phyloP scores from a whole-genome alignment of 2,797 vertebrate genomes.

The Melanotaenia parkinsoni region DNA sequence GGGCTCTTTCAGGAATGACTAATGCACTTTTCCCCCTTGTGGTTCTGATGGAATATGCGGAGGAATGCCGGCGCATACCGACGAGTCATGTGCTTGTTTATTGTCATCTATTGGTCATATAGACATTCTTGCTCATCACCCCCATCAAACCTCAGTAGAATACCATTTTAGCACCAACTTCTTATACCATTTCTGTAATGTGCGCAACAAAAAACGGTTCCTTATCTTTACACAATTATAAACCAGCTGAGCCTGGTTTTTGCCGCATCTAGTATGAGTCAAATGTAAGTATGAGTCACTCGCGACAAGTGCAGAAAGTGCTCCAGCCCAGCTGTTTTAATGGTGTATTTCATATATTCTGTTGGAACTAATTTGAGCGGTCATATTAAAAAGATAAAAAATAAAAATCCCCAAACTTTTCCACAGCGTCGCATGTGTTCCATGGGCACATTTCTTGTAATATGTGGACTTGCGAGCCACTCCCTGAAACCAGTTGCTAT shows the following conservation, averaged over 20 bases:
- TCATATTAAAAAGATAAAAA: too few species aligned
- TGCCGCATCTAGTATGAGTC: neutral
- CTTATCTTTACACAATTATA: neutral
- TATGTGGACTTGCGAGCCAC: conserved; percentile 50
- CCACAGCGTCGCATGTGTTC: neutral
- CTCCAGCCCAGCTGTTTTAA: neutral
- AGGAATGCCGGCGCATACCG: conserved; percentile 64
- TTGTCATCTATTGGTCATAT: conserved; percentile 62
- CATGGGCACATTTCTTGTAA: neutral
- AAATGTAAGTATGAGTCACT: neutral
- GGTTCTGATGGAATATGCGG: conserved; percentile 56
- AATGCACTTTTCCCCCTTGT: conserved; percentile 21
- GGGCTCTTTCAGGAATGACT: conserved; percentile 42
- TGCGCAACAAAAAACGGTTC: neutral
- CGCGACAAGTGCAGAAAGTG: neutral
- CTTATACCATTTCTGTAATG: neutral
- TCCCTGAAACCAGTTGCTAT: conserved; percentile 71
- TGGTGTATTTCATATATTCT: neutral
- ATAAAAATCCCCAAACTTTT: neutral
- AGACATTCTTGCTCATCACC: conserved; percentile 18
- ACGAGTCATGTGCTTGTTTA: conserved; percentile 65
- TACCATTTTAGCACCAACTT: neutral
- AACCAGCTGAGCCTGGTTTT: neutral
- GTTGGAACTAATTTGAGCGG: neutral
- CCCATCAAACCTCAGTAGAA: neutral